Base-by-base conservation (phyloP, 2,888 invertebrate species). In the Endotricha flammealis region DNA sequence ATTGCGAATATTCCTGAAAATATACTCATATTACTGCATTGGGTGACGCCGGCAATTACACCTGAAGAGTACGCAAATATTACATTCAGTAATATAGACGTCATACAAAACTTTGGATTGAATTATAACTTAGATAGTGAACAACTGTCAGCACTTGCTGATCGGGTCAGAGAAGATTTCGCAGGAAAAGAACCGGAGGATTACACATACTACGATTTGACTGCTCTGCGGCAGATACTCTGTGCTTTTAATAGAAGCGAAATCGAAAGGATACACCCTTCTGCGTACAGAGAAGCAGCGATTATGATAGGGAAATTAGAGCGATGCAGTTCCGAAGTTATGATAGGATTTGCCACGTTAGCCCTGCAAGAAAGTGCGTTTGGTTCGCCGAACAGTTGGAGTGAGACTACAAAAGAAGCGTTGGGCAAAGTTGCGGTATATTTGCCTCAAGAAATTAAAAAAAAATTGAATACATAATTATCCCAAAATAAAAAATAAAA, bases 171-270 rank as follows among this genome's bases (percentile, higher is more conserved):
- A 2, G 61, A 72, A 29, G 88, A 88, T 41, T 90, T 89, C 60
- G 73, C 82, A 1, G 74, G 67, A 1, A 90, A 90, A 58, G 68
- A 69, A 14, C 88, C 89, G 0, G 79, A 87, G 40, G 88, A 89
- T 40, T 89, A 88, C 46, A 88, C 89, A 0, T 82, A 75, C 46
- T 90, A 87, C 39, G 90, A 90, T 61, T 64, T 90, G 32, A 66
- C 57, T 23, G 83, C 88, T 0, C 55, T 90, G 34, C 69, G 82
- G 17, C 88, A 89, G 52, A 88, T 90, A 41, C 48, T 90, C 1
- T 90, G 90, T 48, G 80, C 80, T n/a, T 88, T 89, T 36, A 88
- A 89, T 46, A 62, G 59, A 13, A 79, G 79, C 12, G 86, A 89
- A 42, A 88, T 90, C 29, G 68, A 67, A 16, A 64, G 73, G 33